Evolutionary conservation across 2,888 invertebrate genomes (phyloP), one percentile per base, ranked within the genome.

Genomic region (Acleris laterana): DNA sequence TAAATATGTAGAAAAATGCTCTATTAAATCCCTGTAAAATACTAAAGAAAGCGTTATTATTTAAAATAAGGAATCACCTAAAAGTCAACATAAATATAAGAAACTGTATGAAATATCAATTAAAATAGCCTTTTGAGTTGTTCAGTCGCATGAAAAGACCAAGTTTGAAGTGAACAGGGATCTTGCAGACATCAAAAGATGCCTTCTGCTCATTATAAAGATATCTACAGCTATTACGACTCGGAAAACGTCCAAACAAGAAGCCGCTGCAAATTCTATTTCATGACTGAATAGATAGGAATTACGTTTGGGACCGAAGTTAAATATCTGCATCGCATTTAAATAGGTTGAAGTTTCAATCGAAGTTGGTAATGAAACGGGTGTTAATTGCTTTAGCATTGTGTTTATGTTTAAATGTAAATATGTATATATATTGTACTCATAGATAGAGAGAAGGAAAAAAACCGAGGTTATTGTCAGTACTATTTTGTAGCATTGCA

Each of bases 151-250:
- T 77, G 74, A 81, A 78, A 74, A 75, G 77, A 71, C 71, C 72
- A 81, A 82, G 76, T 80, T 81, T 77, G 72, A 77, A 82, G 79
- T 76, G 76, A 77, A 73, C 73, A 65, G 71, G 72, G 74, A 75
- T 74, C 75, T 72, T 71, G 57, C 57, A 57, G 51, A 79, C 74
- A 78, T 77, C 79, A 80, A 77, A 76, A 78, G 77, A 75, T 71
- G 74, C 75, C 76, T 76, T 78, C 78, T 80, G 80, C 72, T 69
- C 71, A 72, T 72, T 38, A 38, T 38, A 13, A 13, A 38, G 38
- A 68, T 68, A 20, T 56, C 53, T 25, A 19, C 55, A 65, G 66
- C 57, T 51, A 62, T 50, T 44, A 57, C 44, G 60, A 60, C 56
- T 20, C 42, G 62, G 61, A 38, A 65, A 56, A 65, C 55, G 65